Conservation (phyloP, 2,113 vertebrate genomes). For the Oreochromis spilurus region DNA sequence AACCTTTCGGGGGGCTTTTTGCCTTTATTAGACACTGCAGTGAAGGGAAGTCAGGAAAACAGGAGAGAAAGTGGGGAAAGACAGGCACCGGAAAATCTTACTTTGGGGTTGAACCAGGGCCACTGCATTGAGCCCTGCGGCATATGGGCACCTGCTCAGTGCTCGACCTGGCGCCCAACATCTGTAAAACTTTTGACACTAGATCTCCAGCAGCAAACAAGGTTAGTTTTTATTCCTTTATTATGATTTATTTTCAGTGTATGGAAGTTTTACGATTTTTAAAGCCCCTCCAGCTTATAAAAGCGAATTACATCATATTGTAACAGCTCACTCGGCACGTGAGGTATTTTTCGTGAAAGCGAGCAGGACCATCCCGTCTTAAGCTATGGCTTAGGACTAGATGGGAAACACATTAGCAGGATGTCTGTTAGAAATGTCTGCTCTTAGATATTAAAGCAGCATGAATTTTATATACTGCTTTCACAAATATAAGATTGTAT, state of each 20-base stretch:
- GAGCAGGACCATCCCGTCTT: not conserved
- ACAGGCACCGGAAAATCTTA: not conserved
- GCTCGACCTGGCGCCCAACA: not conserved
- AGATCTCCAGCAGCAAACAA: not conserved
- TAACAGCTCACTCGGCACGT: fast-evolving
- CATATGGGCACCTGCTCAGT: not conserved
- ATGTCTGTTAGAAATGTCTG: not conserved
- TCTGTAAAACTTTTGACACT: not conserved
- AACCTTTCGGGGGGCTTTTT: fast-evolving
- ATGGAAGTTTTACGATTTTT: fast-evolving
- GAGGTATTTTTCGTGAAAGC: not conserved
- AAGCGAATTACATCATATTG: not conserved
- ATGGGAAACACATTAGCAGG: not conserved
- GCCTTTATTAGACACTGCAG: not conserved
- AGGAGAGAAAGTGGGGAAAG: not conserved
- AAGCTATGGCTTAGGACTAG: not conserved
- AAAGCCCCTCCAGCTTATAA: not conserved
- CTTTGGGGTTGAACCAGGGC: not conserved
- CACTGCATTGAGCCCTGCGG: not conserved
- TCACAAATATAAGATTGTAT: not conserved
- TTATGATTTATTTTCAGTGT: not conserved
- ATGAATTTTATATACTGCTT: not conserved
- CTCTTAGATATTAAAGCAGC: not conserved
- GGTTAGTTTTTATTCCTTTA: not conserved
- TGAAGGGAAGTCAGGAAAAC: not conserved